Evolutionary conservation across 1,140 invertebrate genomes (phyloP).

Genomic region (Cryptotermes secundus): DNA sequence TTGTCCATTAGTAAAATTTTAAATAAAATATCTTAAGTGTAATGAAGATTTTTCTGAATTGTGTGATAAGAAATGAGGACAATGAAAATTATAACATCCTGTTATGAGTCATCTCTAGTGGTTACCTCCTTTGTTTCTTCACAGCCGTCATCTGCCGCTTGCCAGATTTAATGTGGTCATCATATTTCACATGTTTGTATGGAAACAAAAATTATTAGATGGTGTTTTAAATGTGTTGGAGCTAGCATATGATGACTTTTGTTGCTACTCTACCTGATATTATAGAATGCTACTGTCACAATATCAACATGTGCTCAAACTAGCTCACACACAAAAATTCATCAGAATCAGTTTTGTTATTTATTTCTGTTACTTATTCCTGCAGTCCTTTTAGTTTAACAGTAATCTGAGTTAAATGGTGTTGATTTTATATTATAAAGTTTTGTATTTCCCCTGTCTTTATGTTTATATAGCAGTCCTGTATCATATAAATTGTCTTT

Average conservation of each 20-base stretch:
- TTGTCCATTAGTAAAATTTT: too few species aligned
- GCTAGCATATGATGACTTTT: not conserved
- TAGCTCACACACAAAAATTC: not conserved
- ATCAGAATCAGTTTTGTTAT: not conserved
- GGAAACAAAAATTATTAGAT: not conserved
- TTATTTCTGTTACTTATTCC: slow-evolving; percentile 2
- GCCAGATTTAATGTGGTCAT: not conserved
- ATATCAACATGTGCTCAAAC: slow-evolving; percentile 3
- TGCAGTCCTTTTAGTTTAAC: not conserved
- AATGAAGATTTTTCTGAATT: too few species aligned
- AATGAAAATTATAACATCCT: too few species aligned
- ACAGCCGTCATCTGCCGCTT: not conserved
- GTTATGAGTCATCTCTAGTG: not conserved
- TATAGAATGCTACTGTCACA: not conserved
- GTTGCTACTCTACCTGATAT: not conserved
- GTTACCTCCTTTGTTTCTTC: not conserved
- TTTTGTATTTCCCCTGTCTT: not conserved
- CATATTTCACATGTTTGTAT: not conserved
- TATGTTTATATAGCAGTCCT: too few species aligned
- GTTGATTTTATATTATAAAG: not conserved
- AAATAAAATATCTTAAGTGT: too few species aligned
- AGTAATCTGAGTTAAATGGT: not conserved
- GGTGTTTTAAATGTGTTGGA: not conserved
- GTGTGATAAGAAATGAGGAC: too few species aligned
- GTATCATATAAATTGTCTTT: not conserved